Evolutionary conservation across 2,113 vertebrate genomes (phyloP), one percentile per base, ranked within the genome.

Genomic region (Thryonomys swinderianus): DNA sequence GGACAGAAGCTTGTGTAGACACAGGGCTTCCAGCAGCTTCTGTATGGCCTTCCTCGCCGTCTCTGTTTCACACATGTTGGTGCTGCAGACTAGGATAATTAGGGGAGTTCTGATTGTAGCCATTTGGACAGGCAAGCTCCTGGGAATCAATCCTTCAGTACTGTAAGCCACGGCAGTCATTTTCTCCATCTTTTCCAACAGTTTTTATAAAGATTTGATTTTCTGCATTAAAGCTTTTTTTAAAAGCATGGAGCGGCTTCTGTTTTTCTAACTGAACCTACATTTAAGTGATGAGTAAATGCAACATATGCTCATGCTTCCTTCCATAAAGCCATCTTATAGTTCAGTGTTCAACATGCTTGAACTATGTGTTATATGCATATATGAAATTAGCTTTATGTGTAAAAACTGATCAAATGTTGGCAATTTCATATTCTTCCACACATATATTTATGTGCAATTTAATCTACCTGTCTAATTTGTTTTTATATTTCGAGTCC

Each of bases 391-490:
- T 42, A 59, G 37, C 48, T 87, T 85, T 71, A 62, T 80, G 76
- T 88, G 27, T 92, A 73, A 95, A 94, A 84, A 34, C 42, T 80
- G 27, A 21, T 78, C 34, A 84, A 88, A 80, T 91, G 32, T 37
- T 66, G 25, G 20, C 25, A 66, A 81, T 76, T 73, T 81, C 45
- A 67, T 66, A 7, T 57, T 40, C 12, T 66, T 76, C 69, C 61
- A 83, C 51, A 82, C 61, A 62, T 74, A 90, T 25, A 79, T 90
- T 53, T 64, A 27, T 20, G 55, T 76, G 34, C 84, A 59, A 18
- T 45, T 85, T 59, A 69, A 79, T 37, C 53, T 93, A 3, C 64
- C 64, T 85, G 6, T 64, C 45, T 86, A 66, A 73, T 59, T 83
- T 18, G 14, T 42, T 78, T 30, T 21, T 66, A 0, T 64, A n/a